Conservation (phyloP, 2,113 vertebrate species). For the Corythaeola cristata region DNA sequence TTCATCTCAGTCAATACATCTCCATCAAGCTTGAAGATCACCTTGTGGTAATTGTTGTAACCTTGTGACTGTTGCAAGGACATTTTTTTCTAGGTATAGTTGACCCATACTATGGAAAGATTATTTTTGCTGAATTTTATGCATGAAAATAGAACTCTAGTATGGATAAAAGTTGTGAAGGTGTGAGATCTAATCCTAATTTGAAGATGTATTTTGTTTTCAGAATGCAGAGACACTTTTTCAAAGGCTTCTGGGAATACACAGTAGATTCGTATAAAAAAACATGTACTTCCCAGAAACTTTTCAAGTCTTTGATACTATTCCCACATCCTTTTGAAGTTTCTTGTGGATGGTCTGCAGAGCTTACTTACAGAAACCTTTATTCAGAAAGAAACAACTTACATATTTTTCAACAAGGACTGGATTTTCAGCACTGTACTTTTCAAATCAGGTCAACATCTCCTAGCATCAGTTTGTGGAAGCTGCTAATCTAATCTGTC, state of each 20-base stretch:
- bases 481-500: neutral
- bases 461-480: neutral
- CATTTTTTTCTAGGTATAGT: neutral
- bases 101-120: neutral
- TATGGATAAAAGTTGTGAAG: neutral
- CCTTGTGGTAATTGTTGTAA: neutral
- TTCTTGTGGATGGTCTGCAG: neutral
- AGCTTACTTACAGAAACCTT: neutral
- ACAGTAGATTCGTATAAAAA: neutral
- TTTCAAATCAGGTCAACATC: neutral
- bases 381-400: neutral
- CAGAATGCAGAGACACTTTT: neutral
- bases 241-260: neutral
- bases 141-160: neutral
- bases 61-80: neutral
- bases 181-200: neutral
- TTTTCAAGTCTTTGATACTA: neutral
- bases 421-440: neutral
- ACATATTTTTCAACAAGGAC: neutral
- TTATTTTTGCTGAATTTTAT: neutral
- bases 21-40: neutral
- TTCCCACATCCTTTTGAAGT: neutral
- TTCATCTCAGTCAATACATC: neutral
- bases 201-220: neutral
- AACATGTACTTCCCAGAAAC: neutral